Base-by-base conservation (phyloP, 1,140 invertebrate genomes). In the Chironomus tepperi region DNA sequence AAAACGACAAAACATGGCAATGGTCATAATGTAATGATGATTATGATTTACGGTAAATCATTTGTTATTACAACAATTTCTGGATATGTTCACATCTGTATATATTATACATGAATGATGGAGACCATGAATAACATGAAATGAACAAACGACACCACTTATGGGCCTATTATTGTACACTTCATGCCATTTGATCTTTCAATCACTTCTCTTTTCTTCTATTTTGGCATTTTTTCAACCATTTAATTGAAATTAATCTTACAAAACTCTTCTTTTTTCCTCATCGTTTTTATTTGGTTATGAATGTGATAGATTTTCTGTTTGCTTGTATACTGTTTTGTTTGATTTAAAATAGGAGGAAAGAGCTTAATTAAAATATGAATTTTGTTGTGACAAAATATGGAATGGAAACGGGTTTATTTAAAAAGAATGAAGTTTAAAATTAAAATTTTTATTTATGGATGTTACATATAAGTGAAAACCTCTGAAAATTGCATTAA, bases 11-110 rank as follows among this genome's bases (percentile, higher is more conserved):
- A 57, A 19, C 65, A 70, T 70, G 65, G 65, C 65, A 70, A 19
- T 21, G 65, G 19, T 70, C 65, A 70, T 70, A 57, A 57, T 47
- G 43, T 67, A 67, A 67, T 67, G 64, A 67, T 70, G 65, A 70
- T 70, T 70, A 70, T 70, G 65, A 70, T 70, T 70, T 70, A 70
- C 65, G 65, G 65, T 70, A 19, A 19, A 70, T 70, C 65, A 70
- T 70, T 70, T 70, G 16, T 70, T 70, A 70, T 21, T 70, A 21
- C 47, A 57, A 57, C 47, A 15, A 57, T 57, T 57, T 57, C n/a
- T 57, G 12, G 10, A 12, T 57, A 34, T 57, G 47, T 57, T 8
- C 47, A n/a, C n/a, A 15, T n/a, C 5, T 57, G 47, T n/a, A 57
- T 12, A n/a, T 34, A 34, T 34, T 2, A 34, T 34, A 34, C 5